Evolutionary conservation across 2,888 invertebrate species (phyloP), one percentile per base, ranked within the genome.

Genomic region (Erynnis tages): DNA sequence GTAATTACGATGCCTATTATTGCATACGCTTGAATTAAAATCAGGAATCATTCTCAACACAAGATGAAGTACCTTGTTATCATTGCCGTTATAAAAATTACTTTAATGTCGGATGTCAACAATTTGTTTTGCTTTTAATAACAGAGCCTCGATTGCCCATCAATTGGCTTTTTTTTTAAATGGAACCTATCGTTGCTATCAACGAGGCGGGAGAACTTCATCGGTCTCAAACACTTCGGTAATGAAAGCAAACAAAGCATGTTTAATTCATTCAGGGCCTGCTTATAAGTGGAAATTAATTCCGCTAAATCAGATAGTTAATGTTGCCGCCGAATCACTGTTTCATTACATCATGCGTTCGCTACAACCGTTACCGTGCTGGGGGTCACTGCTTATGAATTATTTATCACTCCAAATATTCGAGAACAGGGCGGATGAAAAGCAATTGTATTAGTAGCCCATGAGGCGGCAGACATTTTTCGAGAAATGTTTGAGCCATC

Each of bases 291-390:
- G 43, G 50, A 43, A 50, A 50, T 50, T 43, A 43, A 50, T 50
- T 50, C 50, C 35, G 35, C 35, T 43, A 30, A 43, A 52, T 44
- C 44, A 44, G 52, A 44, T 38, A 44, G 19, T 17, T 37, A 46
- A 46, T 46, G 44, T 50, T 27, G 21, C 52, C 32, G 43, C 21
- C 32, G 41, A 14, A 35, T 47, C 45, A 38, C 37, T 40, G 45
- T 53, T 53, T 32, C 41, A 35, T 41, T 32, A 47, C 35, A 65
- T 55, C 55, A 59, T 59, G 54, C 54, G 59, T 64, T 56, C 59
- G 41, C 43, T 50, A 50, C 54, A 59, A 63, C 55, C 59, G 41
- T 50, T 50, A 50, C 35, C 43, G 38, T 27, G 13, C 27, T 13
- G 11, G 27, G 50, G 50, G 50, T 50, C 50, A 50, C 35, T 17